Evolutionary conservation across 2,888 invertebrate species (phyloP), one percentile per base, ranked within the genome.

Genomic region (Nephrocerus scutellatus): DNA sequence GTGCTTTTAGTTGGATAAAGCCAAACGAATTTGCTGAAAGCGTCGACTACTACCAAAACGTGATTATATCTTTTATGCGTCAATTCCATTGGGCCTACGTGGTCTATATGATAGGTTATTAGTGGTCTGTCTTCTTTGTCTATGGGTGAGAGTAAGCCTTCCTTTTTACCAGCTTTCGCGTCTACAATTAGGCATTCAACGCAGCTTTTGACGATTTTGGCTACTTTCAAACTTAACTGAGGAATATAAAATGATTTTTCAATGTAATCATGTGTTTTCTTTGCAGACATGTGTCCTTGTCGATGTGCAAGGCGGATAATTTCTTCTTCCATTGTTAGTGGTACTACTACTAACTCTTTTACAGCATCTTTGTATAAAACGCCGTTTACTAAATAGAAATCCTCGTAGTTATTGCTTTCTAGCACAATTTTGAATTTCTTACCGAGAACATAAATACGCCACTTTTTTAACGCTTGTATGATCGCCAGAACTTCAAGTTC

Each of bases 1-100:
- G 51, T 52, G 3, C 46, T 44, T 35, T 56, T 60, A 1, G 45
- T 49, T 1, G 61, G 58, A 30, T 48, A 61, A 1, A 63, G 10
- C 60, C 63, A 63, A 1, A 43, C 41, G 46, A 60, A 62, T 28
- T 62, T 63, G 0, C 57, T 56, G 26, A 57, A 62, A 2, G 38
- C 54, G 47, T 61, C 61, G 0, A 62, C 39, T 1, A 61, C 33
- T 0, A 57, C 55, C 0, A 64, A 46, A 1, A 63, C 52, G 28
- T 63, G 47, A 23, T 57, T 57, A 22, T 61, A 60, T 13, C 44
- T 36, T 39, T 60, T 60, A 2, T 43, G 49, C 0, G 57, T 62
- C 4, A 39, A 42, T 0, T 47, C 40, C 32, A 59, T 20, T 2
- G 60, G 60, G 5, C 61, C 61, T 3, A 65, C 16, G 24, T 64